Conservation (phyloP, 1,140 invertebrate species). For the Apis cerana region DNA sequence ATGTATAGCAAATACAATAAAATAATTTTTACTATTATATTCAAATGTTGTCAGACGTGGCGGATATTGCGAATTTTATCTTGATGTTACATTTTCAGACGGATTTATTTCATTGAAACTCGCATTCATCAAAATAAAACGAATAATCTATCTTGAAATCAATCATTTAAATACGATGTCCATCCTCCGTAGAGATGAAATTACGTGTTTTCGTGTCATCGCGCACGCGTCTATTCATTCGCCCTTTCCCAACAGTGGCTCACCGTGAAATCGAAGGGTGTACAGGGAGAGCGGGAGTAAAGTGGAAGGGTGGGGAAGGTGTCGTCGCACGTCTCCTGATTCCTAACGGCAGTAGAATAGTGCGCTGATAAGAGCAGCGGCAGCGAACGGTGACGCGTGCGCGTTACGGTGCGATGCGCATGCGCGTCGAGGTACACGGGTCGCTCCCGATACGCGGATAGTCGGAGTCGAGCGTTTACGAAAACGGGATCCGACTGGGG, state of each 20-base stretch:
- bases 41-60: too few species aligned
- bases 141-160: not conserved
- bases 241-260: conserved; percentile 13
- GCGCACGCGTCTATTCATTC: conserved; percentile 36
- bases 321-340: conserved; percentile 4
- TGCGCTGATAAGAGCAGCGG: conserved; percentile 70
- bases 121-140: not conserved
- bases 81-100: not conserved
- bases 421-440: conserved; percentile 41
- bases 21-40: too few species aligned
- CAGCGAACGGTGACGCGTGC: conserved; percentile 65
- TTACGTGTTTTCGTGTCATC: conserved; percentile 9
- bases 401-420: conserved; percentile 59
- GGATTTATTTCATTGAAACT: not conserved
- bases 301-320: not conserved
- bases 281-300: not conserved
- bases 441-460: conserved; percentile 61
- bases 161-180: not conserved
- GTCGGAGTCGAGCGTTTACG: conserved; percentile 61
- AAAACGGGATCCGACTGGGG: conserved; percentile 60
- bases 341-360: conserved; percentile 9
- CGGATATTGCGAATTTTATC: too few species aligned
- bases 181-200: not conserved
- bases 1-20: too few species aligned
- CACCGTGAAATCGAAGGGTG: conserved; percentile 5